Conservation (phyloP, 2,888 invertebrate genomes). For the Eueremaeus valkanovi region DNA sequence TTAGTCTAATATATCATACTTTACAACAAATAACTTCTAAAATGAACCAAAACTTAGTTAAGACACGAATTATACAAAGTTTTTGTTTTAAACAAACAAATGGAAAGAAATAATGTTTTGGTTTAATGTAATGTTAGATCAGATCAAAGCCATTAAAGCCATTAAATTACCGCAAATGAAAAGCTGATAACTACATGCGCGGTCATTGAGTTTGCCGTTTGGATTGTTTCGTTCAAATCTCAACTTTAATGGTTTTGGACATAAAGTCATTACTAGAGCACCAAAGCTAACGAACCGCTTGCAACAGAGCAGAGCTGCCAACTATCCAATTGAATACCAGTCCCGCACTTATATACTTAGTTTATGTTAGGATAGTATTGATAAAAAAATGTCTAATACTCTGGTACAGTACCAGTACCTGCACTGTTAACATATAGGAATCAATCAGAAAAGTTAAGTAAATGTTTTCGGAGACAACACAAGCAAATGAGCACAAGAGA, state of each 20-base stretch:
- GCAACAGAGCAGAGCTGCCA: not conserved
- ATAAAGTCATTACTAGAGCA: conserved; percentile 5
- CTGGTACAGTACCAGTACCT: too few species aligned
- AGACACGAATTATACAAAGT: too few species aligned
- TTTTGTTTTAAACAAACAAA: too few species aligned
- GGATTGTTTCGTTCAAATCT: conserved; percentile 1
- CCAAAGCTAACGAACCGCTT: not conserved
- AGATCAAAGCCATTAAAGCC: too few species aligned
- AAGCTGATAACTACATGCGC: conserved; percentile 27
- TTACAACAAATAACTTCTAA: not conserved
- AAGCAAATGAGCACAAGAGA: not conserved
- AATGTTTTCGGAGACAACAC: not conserved
- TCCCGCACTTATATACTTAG: not conserved
- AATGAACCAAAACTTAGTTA: too few species aligned
- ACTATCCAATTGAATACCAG: not conserved
- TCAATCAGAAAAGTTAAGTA: not conserved
- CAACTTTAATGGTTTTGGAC: not conserved
- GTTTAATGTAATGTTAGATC: too few species aligned
- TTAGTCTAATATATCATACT: not conserved
- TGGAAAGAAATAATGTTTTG: too few species aligned
- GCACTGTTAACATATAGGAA: too few species aligned
- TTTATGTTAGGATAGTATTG: too few species aligned
- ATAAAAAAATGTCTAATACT: too few species aligned
- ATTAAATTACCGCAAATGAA: conserved; percentile 36
- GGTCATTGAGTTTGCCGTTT: not conserved